Evolutionary conservation across 2,888 invertebrate genomes (phyloP).

Genomic region (Protodeltote pygarga): DNA sequence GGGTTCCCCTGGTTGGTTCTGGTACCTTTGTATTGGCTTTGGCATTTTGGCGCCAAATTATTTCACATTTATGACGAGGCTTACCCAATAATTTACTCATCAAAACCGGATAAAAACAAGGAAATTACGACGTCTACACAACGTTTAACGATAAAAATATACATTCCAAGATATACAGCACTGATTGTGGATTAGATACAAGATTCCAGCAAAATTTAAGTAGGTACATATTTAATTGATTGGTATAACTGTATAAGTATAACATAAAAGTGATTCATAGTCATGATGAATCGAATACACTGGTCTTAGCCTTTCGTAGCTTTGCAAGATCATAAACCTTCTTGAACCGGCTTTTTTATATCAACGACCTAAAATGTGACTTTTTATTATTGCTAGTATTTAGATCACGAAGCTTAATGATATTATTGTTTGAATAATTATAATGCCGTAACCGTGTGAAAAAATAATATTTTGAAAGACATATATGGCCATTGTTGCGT

Average conservation of each 20-base stretch:
- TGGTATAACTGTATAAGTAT: neutral
- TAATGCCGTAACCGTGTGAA: constrained; percentile 30
- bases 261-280: constrained; percentile 31
- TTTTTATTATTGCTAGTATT: constrained; percentile 1
- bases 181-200: constrained; percentile 17
- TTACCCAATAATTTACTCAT: no score
- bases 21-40: no score
- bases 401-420: constrained; percentile 18
- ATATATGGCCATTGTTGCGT: constrained; percentile 22
- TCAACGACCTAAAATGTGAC: constrained; percentile 10
- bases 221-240: constrained; percentile 7
- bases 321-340: constrained; percentile 12
- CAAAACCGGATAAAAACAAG: no score
- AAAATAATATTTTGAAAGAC: constrained; percentile 27
- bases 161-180: constrained; percentile 12
- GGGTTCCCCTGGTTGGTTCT: no score
- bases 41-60: constrained; percentile 3
- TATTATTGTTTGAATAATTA: constrained; percentile 27
- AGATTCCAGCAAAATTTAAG: constrained; percentile 15
- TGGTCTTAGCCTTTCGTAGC: constrained; percentile 12
- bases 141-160: constrained; percentile 11
- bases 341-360: constrained; percentile 1
- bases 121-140: no score
- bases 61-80: neutral
- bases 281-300: constrained; percentile 24